Conservation (phyloP, 2,113 vertebrate species). For the Forbesichthys agassizii region DNA sequence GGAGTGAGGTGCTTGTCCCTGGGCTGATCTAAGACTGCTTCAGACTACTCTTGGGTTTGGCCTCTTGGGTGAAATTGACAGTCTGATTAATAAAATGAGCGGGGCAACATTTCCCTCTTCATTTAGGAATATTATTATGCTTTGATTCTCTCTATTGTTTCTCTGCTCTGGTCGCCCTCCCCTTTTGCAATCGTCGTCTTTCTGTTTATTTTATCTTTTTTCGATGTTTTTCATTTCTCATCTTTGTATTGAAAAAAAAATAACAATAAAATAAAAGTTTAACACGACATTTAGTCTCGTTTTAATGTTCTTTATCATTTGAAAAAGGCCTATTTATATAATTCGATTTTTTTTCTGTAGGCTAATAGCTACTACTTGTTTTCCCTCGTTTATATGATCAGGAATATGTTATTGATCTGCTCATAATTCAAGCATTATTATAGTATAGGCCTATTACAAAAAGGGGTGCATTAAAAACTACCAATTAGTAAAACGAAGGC, state of each 20-base stretch:
- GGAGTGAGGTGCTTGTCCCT: slow-evolving; percentile 87
- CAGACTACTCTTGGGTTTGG: slow-evolving; percentile 95
- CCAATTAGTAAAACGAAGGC: too few species aligned
- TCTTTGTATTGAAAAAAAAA: not conserved
- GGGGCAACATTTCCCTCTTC: slow-evolving; percentile 98
- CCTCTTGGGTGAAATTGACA: slow-evolving; percentile 99
- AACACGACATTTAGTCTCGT: not conserved
- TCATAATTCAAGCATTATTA: slow-evolving; percentile 23
- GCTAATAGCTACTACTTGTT: not conserved
- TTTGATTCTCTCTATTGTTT: slow-evolving; percentile 99
- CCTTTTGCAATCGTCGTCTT: slow-evolving; percentile 47
- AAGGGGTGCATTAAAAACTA: too few species aligned
- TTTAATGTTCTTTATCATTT: not conserved
- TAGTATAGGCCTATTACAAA: too few species aligned
- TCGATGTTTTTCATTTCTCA: slow-evolving; percentile 36
- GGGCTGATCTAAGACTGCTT: slow-evolving; percentile 87
- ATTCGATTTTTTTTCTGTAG: too few species aligned
- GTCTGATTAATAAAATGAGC: slow-evolving; percentile 99
- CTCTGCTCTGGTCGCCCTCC: slow-evolving; percentile 75
- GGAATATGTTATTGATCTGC: not conserved
- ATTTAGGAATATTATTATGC: slow-evolving; percentile 99
- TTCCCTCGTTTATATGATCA: not conserved
- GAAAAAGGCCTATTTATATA: too few species aligned
- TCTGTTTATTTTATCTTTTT: slow-evolving; percentile 57
- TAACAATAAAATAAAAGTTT: not conserved